These are phyloP conservation scores for Scrobipalpa atriplicella DNA, from an alignment of 2,888 invertebrate genomes.

Conservation along the genomic window DNA sequence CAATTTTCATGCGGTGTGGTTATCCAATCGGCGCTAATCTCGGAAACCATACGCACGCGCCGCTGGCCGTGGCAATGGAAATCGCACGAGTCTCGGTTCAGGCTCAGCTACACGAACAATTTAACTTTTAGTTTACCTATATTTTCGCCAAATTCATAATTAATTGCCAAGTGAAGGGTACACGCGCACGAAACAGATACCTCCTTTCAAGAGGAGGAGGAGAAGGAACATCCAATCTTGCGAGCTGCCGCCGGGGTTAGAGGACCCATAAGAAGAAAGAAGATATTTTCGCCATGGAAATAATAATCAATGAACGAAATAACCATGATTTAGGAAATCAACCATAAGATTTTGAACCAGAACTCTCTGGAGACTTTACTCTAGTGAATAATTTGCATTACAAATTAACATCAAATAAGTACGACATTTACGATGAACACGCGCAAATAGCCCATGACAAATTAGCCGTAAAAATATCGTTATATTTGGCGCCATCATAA, in stretches of 20 bases:
- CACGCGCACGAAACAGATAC: too few species aligned
- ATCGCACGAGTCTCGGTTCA: slow-evolving; percentile 20
- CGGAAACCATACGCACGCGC: slow-evolving; percentile 5
- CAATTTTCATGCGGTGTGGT: background rate
- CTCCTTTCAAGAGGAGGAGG: too few species aligned
- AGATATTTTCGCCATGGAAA: too few species aligned
- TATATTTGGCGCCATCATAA: background rate
- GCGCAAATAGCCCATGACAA: slow-evolving; percentile 3
- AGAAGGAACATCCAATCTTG: too few species aligned
- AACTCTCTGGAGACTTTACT: too few species aligned
- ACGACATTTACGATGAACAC: background rate
- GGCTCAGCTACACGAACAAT: background rate
- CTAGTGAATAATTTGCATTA: background rate
- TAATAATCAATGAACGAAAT: too few species aligned
- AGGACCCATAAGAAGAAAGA: too few species aligned
- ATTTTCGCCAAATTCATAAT: too few species aligned
- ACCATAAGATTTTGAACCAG: too few species aligned
- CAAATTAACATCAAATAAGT: background rate
- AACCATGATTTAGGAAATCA: too few species aligned
- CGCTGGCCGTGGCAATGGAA: slow-evolving; percentile 32
- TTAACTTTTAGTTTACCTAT: background rate
- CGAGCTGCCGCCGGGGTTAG: too few species aligned
- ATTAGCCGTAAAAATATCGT: background rate
- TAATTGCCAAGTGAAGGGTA: too few species aligned
- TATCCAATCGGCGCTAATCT: background rate